These are phyloP conservation scores for Ifrita kowaldi DNA, from an alignment of 2,113 vertebrate species.

Conservation along the genomic window DNA sequence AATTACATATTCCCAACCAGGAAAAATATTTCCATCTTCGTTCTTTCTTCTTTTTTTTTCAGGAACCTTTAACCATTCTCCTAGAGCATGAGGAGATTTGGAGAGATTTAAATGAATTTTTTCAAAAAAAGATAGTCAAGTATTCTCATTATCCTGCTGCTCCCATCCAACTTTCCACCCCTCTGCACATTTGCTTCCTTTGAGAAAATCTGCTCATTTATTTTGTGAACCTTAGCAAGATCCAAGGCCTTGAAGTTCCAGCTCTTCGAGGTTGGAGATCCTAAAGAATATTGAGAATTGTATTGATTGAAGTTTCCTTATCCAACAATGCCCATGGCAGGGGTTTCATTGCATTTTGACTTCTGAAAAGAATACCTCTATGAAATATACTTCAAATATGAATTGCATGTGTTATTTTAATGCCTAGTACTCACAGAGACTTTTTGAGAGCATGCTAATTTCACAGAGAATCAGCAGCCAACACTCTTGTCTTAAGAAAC, in stretches of 20 bases:
- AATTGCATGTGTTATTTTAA: neutral
- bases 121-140: neutral
- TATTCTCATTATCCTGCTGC: neutral
- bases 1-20: neutral
- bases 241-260: neutral
- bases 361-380: neutral
- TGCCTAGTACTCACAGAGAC: neutral
- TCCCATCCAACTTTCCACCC: neutral
- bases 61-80: neutral
- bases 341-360: neutral
- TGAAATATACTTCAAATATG: neutral
- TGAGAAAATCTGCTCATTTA: neutral
- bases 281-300: neutral
- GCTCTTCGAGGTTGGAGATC: neutral
- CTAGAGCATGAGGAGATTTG: neutral
- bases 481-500: neutral
- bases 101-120: neutral
- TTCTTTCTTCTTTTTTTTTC: neutral
- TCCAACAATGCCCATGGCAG: neutral
- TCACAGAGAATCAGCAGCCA: neutral
- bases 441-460: neutral
- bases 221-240: neutral
- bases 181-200: neutral
- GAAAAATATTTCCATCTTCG: neutral
- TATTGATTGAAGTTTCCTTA: neutral